Conservation (phyloP, 2,797 vertebrate genomes). For the Crypturellus tataupa region DNA sequence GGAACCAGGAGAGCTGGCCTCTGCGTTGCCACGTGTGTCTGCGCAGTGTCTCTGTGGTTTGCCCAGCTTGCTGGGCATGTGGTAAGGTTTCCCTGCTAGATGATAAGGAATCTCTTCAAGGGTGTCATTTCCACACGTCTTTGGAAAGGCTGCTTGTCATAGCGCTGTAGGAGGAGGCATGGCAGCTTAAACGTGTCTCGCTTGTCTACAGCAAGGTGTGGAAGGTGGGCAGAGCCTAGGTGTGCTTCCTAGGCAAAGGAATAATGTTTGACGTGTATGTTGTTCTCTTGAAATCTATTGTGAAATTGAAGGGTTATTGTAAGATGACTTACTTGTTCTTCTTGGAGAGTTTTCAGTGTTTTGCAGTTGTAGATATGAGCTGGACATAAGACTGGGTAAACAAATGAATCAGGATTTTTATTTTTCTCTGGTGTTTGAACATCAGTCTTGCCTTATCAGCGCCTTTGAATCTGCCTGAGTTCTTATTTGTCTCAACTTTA, state of each 20-base stretch:
- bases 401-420: background rate
- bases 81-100: background rate
- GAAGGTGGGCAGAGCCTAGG: background rate
- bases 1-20: background rate
- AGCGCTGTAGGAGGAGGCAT: background rate
- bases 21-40: background rate
- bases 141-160: background rate
- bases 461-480: background rate
- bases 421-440: background rate
- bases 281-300: conserved; percentile 55
- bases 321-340: background rate
- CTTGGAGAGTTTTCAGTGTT: background rate
- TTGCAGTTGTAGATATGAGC: background rate
- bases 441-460: background rate
- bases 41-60: background rate
- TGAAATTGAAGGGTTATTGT: conserved; percentile 40
- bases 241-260: conserved; percentile 43
- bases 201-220: background rate
- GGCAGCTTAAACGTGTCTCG: background rate
- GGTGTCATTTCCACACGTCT: background rate
- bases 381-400: background rate
- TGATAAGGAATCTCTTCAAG: background rate
- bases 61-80: background rate
- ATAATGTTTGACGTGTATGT: conserved; percentile 26
- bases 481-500: background rate